These are phyloP conservation scores for Euura lappo DNA, from an alignment of 1,140 invertebrate species.

Conservation along the genomic window DNA sequence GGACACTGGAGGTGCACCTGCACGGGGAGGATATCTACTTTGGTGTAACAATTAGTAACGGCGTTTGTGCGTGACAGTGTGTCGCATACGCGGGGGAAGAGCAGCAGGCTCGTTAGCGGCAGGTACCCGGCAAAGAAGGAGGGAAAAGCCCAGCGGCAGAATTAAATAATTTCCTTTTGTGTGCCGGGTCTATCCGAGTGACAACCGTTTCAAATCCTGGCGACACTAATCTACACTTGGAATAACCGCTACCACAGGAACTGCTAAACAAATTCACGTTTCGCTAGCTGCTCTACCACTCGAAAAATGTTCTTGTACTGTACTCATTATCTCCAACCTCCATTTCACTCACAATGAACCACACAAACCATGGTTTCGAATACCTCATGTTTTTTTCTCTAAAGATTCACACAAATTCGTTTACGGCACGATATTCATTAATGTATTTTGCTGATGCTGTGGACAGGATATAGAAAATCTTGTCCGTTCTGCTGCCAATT, in stretches of 20 bases:
- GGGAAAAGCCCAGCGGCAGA: background rate
- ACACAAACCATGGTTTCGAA: too few species aligned
- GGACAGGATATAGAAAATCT: too few species aligned
- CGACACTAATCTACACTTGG: conserved; percentile 1
- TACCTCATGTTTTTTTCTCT: too few species aligned
- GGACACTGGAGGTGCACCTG: background rate
- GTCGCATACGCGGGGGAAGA: background rate
- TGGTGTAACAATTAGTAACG: background rate
- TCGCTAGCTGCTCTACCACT: background rate
- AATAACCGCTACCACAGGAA: background rate
- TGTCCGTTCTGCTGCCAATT: too few species aligned
- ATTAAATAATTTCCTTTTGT: conserved; percentile 5
- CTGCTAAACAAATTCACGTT: conserved; percentile 5
- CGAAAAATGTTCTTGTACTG: background rate
- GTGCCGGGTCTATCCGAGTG: background rate
- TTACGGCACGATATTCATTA: too few species aligned
- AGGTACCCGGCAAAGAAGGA: background rate
- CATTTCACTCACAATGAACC: too few species aligned
- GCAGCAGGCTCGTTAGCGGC: conserved; percentile 1
- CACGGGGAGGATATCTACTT: background rate
- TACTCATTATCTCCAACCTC: too few species aligned
- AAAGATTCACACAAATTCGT: too few species aligned
- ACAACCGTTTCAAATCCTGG: conserved; percentile 3
- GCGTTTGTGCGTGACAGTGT: conserved; percentile 3
- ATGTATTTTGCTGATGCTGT: too few species aligned